Evolutionary conservation across 2,113 vertebrate species (phyloP).

Genomic region (Hoplias malabaricus): DNA sequence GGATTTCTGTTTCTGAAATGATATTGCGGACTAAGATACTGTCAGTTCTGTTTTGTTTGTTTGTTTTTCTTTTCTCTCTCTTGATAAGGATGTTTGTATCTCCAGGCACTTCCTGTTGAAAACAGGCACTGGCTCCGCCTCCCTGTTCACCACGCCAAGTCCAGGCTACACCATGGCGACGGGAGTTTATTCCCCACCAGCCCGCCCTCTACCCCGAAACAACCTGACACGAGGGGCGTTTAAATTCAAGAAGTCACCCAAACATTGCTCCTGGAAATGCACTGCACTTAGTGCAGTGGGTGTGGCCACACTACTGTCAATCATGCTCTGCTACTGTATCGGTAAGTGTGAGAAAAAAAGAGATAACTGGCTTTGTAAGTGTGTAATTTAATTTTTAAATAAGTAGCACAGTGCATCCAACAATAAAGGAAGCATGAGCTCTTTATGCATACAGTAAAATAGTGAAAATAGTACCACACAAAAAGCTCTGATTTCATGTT

Average conservation of each 20-base stretch:
- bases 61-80: neutral
- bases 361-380: too few relatives aligned
- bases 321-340: constrained; percentile 96
- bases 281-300: constrained; percentile 93
- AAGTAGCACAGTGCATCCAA: too few relatives aligned
- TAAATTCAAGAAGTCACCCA: constrained; percentile 98
- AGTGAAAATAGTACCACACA: too few relatives aligned
- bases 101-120: constrained; percentile 98
- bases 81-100: neutral
- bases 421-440: too few relatives aligned
- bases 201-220: constrained; percentile 92
- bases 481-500: too few relatives aligned
- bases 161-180: constrained; percentile 99
- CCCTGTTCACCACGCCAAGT: constrained; percentile 93
- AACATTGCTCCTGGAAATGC: constrained; percentile 98
- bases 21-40: too few relatives aligned
- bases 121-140: constrained; percentile 94
- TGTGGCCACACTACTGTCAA: constrained; percentile 89
- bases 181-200: constrained; percentile 95
- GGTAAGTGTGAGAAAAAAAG: constrained; percentile 73
- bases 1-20: too few relatives aligned
- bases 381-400: too few relatives aligned
- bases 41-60: neutral
- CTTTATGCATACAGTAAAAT: too few relatives aligned
- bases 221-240: constrained; percentile 95